Conservation (phyloP, 2,113 vertebrate genomes). For the Embiotoca jacksoni region DNA sequence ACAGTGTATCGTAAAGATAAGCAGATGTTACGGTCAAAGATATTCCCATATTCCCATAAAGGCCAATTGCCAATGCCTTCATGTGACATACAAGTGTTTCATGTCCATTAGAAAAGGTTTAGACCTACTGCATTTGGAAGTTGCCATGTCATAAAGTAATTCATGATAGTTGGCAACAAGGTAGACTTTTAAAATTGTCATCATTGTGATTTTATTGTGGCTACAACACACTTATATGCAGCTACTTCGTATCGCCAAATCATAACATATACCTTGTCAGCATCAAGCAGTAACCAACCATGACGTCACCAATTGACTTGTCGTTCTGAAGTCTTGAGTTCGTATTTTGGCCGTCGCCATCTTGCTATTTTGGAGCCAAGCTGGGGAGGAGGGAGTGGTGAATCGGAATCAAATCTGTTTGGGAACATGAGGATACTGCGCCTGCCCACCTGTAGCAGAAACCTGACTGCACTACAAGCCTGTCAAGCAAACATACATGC, state of each 20-base stretch:
- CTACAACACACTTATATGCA: background rate
- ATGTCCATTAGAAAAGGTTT: background rate
- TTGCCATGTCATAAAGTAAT: background rate
- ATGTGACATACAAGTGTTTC: background rate
- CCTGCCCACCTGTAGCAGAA: too few species aligned
- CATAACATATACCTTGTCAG: slow-evolving; percentile 19
- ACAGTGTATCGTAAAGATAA: background rate
- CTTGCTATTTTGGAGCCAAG: too few species aligned
- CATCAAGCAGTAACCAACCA: background rate
- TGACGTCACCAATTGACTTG: too few species aligned
- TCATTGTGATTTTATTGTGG: background rate
- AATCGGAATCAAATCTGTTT: too few species aligned
- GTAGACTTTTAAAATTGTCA: background rate
- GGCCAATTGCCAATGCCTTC: background rate
- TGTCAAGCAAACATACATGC: too few species aligned
- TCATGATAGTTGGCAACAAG: background rate
- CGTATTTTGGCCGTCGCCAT: too few species aligned
- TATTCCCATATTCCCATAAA: background rate
- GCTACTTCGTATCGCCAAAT: background rate
- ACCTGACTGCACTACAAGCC: too few species aligned
- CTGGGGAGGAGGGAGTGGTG: too few species aligned
- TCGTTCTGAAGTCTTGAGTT: too few species aligned
- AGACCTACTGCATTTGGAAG: background rate
- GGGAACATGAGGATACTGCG: too few species aligned
- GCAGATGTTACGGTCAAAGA: background rate